Conservation (phyloP, 2,797 vertebrate genomes). For the Eulemur mongoz region DNA sequence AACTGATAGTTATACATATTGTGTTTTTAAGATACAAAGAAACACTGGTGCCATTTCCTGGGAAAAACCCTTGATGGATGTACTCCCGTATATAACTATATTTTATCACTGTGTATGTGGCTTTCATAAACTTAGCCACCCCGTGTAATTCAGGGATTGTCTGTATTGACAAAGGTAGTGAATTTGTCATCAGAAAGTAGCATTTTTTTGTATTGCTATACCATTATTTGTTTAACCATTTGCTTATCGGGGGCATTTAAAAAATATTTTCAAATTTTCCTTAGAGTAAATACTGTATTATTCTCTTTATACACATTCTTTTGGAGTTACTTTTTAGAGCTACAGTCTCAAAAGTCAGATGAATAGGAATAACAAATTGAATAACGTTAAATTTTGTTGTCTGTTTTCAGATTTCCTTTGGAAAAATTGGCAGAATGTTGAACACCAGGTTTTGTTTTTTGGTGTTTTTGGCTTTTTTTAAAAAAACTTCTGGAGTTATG, state of each 20-base stretch:
- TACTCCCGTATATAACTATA: neutral
- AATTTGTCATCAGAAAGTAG: neutral
- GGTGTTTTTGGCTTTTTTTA: neutral
- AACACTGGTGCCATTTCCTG: neutral
- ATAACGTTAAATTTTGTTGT: neutral
- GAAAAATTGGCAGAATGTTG: neutral
- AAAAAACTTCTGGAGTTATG: neutral
- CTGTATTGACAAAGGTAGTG: neutral
- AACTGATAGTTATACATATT: neutral
- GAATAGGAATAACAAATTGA: neutral
- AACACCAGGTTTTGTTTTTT: neutral
- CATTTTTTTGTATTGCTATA: neutral
- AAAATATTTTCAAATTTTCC: conserved; percentile 13
- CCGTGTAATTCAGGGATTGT: neutral
- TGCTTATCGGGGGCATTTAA: neutral
- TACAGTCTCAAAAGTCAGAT: neutral
- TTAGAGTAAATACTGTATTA: neutral
- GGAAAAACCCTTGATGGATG: neutral
- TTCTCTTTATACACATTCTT: neutral
- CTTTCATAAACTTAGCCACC: neutral
- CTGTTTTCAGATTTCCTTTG: neutral
- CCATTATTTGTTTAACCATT: conserved; percentile 17
- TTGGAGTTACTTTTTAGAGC: neutral
- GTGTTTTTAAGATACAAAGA: neutral
- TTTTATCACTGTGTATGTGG: neutral